Percentiles rank a stretch among this genome's conserved stretches.
Evolutionary conservation across 2,113 vertebrate species (phyloP).

Genomic region (Prunella fulvescens): DNA sequence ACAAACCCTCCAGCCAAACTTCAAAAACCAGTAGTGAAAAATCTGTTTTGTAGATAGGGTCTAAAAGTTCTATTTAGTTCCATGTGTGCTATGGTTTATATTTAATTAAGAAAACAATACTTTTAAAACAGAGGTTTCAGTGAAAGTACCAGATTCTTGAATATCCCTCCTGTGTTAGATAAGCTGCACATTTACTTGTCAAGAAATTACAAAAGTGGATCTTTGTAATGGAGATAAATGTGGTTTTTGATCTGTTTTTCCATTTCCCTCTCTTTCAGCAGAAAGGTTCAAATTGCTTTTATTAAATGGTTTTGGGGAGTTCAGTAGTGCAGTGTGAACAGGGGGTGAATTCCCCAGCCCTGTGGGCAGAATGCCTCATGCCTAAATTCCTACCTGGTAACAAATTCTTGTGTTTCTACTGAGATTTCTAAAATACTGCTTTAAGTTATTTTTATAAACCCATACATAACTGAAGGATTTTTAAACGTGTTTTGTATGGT

Average conservation of each 20-base stretch:
- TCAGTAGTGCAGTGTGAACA: neutral
- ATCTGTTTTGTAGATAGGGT: neutral
- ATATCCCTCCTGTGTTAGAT: neutral
- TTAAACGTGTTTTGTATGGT: neutral
- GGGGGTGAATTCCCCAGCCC: neutral
- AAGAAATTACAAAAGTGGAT: neutral
- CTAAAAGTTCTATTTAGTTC: neutral
- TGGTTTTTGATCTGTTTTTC: neutral
- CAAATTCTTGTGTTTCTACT: neutral
- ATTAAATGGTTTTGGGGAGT: neutral
- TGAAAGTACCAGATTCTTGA: neutral
- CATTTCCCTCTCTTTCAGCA: neutral
- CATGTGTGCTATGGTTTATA: neutral
- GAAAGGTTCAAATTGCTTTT: neutral
- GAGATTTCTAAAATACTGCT: neutral
- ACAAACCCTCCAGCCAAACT: neutral
- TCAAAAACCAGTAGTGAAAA: neutral
- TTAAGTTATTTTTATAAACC: conserved; percentile 47
- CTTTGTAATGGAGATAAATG: neutral
- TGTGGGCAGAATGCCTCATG: neutral
- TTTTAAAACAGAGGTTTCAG: neutral
- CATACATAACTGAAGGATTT: neutral
- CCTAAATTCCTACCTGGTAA: neutral
- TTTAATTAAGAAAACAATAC: neutral
- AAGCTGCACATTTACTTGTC: neutral